A percentile compares a stretch with the other conserved stretches of the same genome.
phyloP scores from a whole-genome alignment of 2,888 invertebrate genomes.

The Acanthosepion pharaonis region DNA sequence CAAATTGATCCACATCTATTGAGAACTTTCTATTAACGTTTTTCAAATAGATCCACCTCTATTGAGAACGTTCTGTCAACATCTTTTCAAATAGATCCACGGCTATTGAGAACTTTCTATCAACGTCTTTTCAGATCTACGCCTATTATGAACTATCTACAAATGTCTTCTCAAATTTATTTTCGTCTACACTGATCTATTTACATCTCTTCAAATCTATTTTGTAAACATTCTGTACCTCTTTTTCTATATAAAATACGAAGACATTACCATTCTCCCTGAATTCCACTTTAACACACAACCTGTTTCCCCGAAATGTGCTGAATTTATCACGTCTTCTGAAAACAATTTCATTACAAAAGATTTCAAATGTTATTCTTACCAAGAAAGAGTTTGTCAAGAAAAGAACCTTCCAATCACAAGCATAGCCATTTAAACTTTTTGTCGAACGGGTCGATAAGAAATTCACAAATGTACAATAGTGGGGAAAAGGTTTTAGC shows the following conservation, averaged over 20 bases:
- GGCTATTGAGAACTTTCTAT: too few species aligned
- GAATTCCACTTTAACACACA: not conserved
- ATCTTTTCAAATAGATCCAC: too few species aligned
- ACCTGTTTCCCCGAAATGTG: not conserved
- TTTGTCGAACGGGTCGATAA: not conserved
- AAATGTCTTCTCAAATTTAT: too few species aligned
- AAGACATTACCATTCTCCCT: not conserved
- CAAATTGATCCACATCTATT: too few species aligned
- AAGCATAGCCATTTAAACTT: not conserved
- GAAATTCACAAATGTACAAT: not conserved
- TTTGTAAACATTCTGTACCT: too few species aligned
- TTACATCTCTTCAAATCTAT: too few species aligned
- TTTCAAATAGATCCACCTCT: too few species aligned
- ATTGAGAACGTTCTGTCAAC: too few species aligned
- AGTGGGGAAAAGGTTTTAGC: not conserved
- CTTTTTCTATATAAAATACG: not conserved
- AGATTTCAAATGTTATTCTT: not conserved
- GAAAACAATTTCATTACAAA: not conserved
- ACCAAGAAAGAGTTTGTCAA: not conserved
- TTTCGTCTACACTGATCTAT: too few species aligned
- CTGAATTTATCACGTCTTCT: not conserved
- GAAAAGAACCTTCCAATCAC: not conserved
- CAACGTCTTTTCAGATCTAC: too few species aligned
- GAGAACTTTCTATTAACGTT: too few species aligned
- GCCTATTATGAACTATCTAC: too few species aligned